Evolutionary conservation across 2,888 invertebrate genomes (phyloP), one percentile per base, ranked within the genome.

Genomic region (Pharmacophagus antenor): DNA sequence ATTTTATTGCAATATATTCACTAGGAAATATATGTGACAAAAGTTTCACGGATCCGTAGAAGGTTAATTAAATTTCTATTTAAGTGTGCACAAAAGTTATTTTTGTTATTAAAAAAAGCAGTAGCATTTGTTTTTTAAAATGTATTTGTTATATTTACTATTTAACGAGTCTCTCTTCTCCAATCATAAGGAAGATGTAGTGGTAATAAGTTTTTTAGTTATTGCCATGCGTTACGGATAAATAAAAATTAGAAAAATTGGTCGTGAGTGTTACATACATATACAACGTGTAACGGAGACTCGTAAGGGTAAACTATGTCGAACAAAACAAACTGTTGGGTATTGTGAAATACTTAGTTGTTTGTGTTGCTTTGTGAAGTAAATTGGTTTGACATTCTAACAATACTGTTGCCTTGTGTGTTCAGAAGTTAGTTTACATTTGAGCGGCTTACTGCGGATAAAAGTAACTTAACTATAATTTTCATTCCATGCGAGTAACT

Each of bases 321-420:
- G 31, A 31, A 55, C 47, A 47, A 55, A 55, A 47, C 55, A 55
- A 55, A 55, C 55, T 55, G 47, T 22, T 55, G 55, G 55, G 47
- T 37, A 55, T 55, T 55, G 55, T 47, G 55, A 55, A 55, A 55
- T 54, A 47, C 54, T 46, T 46, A 54, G 46, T 46, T 55, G 47
- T 55, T 55, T 55, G 55, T 55, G 47, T 55, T 55, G 47, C 55
- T 55, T 55, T 55, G 55, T 55, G 47, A 31, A 55, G 55, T 55
- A 55, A 55, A 55, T 55, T 55, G 55, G 55, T 55, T 55, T 55
- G 55, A 47, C 55, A 55, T 55, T 47, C 55, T 55, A 55, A 55
- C 55, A 55, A 55, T 55, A 55, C 47, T 21, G 55, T 55, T 20
- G 55, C 55, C 55, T 47, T 15, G 55, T 55, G 55, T 47, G 31